These are phyloP conservation scores for Apotomis betuletana DNA, from an alignment of 2,888 invertebrate genomes.

Conservation along the genomic window DNA sequence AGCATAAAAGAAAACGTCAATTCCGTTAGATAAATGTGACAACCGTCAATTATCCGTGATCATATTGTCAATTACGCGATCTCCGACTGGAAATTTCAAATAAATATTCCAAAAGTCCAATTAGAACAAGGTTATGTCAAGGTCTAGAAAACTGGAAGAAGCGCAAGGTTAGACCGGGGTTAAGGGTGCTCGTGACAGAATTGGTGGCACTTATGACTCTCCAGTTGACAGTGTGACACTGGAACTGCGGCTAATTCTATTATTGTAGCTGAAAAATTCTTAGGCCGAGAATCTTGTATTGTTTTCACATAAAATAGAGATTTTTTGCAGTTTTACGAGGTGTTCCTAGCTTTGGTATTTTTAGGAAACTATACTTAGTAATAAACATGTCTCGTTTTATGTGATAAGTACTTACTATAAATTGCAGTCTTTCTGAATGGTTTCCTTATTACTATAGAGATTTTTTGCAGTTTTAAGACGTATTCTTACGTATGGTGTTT, in stretches of 20 bases:
- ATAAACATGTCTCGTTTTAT: too few relatives aligned
- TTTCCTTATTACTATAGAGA: too few relatives aligned
- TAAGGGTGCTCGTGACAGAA: conserved; percentile 23
- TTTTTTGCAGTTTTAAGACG: too few relatives aligned
- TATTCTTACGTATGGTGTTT: too few relatives aligned
- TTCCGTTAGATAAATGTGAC: conserved; percentile 5
- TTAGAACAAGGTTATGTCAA: conserved; percentile 39
- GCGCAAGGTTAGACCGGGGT: conserved; percentile 35
- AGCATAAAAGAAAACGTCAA: not conserved
- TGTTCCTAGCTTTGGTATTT: too few relatives aligned
- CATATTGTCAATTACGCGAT: conserved; percentile 15
- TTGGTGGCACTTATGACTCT: conserved; percentile 20
- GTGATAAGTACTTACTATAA: too few relatives aligned
- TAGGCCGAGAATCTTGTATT: not conserved
- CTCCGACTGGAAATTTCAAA: conserved; percentile 11
- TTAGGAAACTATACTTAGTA: too few relatives aligned
- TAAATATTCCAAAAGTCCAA: conserved; percentile 23
- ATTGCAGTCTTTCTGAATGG: too few relatives aligned
- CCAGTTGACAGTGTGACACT: conserved; percentile 5
- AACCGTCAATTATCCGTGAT: conserved; percentile 2
- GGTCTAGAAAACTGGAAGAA: conserved; percentile 25
- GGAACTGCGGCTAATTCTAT: conserved; percentile 28
- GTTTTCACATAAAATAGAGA: not conserved
- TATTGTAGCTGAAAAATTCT: conserved; percentile 13
- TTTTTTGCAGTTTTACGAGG: too few relatives aligned